phyloP scores from a whole-genome alignment of 2,888 invertebrate genomes.

The Seira musarum region DNA sequence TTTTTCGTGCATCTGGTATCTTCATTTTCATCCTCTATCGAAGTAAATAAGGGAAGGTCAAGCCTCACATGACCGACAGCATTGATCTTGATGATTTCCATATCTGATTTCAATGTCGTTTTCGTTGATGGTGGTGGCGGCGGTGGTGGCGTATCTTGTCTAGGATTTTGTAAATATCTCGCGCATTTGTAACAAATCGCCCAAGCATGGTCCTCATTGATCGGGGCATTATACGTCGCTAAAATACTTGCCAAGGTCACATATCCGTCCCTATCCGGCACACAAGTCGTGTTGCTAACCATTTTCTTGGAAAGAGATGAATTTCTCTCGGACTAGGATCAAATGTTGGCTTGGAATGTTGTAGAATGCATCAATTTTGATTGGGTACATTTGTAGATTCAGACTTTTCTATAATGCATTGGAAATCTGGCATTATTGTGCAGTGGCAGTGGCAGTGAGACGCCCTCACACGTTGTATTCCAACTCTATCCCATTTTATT shows the following conservation, averaged over 20 bases:
- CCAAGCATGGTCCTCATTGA: constrained; percentile 53
- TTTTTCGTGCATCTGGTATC: background rate
- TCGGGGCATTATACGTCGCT: constrained; percentile 33
- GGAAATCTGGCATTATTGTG: too few relatives aligned
- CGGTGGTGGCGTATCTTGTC: too few relatives aligned
- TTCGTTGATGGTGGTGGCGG: background rate
- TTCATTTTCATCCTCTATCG: background rate
- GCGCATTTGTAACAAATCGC: constrained; percentile 36
- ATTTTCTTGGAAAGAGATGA: too few relatives aligned
- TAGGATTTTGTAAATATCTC: constrained; percentile 15
- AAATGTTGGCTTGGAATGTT: too few relatives aligned
- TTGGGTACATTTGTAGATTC: too few relatives aligned
- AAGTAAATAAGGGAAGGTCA: background rate
- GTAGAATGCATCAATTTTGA: too few relatives aligned
- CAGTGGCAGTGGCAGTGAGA: too few relatives aligned
- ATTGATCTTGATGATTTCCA: constrained; percentile 28
- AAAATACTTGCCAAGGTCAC: constrained; percentile 24
- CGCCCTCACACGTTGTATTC: too few relatives aligned
- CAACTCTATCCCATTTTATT: too few relatives aligned
- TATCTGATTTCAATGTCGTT: background rate
- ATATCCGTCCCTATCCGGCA: constrained; percentile 24
- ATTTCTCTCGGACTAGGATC: too few relatives aligned
- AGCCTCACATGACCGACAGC: constrained; percentile 18
- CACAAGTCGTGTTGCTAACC: background rate
- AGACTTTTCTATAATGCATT: too few relatives aligned